Evolutionary conservation across 1,140 invertebrate species (phyloP), one percentile per base, ranked within the genome.

Genomic region (Ladona fulva): DNA sequence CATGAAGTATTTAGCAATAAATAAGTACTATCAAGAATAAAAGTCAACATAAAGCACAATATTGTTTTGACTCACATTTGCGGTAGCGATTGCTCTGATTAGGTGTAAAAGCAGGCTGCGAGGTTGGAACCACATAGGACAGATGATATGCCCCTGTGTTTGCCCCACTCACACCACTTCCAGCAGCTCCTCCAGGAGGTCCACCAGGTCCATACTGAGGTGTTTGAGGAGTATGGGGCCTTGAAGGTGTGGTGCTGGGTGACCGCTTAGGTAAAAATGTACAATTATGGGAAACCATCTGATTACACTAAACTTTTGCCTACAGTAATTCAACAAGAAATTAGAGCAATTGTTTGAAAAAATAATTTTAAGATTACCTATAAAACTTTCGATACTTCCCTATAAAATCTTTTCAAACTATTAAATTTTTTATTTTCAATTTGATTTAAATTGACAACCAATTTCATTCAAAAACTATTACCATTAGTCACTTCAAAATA

Each of bases 201-300:
- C 16, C 16, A 81, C 77, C 84, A 81, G 74, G 84, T 82, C 83
- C 84, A 80, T 80, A 84, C 86, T 91, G 24, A 76, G 93, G 93
- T 25, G 94, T 95, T 83, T 94, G 93, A 42, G 94, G 94, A 14
- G 94, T 95, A 82, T 95, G 93, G 25, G 94, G 93, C 74, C 94
- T 88, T 82, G 87, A 89, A 76, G 89, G 89, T 25, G 89, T 90
- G 24, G 90, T 91, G 82, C 89, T 90, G 5, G 90, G 89, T 25
- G 89, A 90, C 78, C 88, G 83, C 89, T 91, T 79, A 37, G 8
- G 8, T 37, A 37, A 8, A 37, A 37, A 37, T 37, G n/a, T 37
- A 37, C 29, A 37, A 76, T 82, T 82, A 81, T 79, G 77, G 59
- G 77, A 76, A 42, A 66, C 76, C 80, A 80, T 77, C 75, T 75